Conservation (phyloP, 35 echinoderm and acorn worm genomes). For the Heliocidaris tuberculata region DNA sequence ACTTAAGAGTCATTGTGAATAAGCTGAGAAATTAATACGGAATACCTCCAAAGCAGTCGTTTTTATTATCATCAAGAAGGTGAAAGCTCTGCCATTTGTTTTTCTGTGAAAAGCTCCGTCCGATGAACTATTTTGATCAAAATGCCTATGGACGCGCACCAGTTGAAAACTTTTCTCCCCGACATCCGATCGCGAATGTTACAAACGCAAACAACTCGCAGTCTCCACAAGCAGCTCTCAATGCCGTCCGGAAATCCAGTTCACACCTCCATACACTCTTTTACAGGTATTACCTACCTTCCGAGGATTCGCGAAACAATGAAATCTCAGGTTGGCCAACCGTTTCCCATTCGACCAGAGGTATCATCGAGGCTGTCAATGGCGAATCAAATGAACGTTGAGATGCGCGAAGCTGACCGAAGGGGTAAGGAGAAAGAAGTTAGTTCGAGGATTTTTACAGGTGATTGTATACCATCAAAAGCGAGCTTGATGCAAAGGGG, state of each 20-base stretch:
- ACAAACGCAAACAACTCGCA: neutral
- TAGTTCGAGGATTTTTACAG: neutral
- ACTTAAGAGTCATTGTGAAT: no score
- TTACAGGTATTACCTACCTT: neutral
- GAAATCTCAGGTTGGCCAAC: neutral
- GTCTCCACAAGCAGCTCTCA: neutral
- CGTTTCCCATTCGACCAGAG: slow-evolving; percentile 14
- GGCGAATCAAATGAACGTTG: neutral
- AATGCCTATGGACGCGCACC: neutral
- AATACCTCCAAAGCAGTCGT: no score
- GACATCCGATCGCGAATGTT: slow-evolving; percentile 25
- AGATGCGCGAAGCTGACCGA: neutral
- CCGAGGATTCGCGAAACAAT: neutral
- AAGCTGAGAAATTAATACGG: no score
- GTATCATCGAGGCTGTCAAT: neutral
- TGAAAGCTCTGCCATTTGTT: neutral
- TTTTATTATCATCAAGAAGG: no score
- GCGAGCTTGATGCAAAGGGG: neutral
- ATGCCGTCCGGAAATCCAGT: neutral
- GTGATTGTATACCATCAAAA: neutral
- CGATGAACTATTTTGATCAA: neutral
- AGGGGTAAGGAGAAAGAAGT: neutral
- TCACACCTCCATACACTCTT: neutral
- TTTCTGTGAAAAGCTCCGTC: neutral
- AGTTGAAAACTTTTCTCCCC: slow-evolving; percentile 5